These are phyloP conservation scores for Drosophila greeni DNA, from an alignment of 2,888 invertebrate genomes.

Conservation along the genomic window DNA sequence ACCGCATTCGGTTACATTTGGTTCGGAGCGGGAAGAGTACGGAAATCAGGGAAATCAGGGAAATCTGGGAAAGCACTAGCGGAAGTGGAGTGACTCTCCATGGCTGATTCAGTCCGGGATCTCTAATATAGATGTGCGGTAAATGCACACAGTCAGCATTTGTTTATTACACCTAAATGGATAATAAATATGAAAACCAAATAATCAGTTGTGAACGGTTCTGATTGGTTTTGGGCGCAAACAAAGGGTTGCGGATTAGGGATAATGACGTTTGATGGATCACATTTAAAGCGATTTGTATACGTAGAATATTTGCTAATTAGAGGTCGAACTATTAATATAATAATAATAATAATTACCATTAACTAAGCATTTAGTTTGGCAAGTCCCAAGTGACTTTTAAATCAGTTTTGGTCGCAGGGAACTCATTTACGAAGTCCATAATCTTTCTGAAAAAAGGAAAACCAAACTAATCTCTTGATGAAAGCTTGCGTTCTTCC, in stretches of 20 bases:
- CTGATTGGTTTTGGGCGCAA: conserved; percentile 12
- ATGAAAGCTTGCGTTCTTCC: conserved; percentile 19
- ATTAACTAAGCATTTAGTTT: background rate
- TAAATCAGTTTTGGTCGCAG: background rate
- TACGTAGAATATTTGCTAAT: background rate
- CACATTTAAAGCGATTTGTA: background rate
- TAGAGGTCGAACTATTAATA: background rate
- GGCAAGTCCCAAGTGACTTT: no score
- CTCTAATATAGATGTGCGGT: conserved; percentile 65
- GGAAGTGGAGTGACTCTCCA: conserved; percentile 22
- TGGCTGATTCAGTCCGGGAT: conserved; percentile 37
- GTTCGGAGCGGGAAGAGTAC: background rate
- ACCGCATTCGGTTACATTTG: conserved; percentile 48
- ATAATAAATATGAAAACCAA: conserved; percentile 38
- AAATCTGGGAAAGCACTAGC: conserved; percentile 1
- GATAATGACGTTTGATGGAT: conserved; percentile 1
- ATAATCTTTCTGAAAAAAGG: conserved; percentile 19
- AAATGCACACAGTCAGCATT: conserved; percentile 44
- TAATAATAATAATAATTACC: background rate
- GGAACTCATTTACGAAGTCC: conserved; percentile 20
- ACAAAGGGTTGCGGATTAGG: conserved; percentile 10
- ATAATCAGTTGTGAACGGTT: conserved; percentile 25
- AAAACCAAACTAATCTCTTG: conserved; percentile 27
- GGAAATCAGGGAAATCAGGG: background rate
- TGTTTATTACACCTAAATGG: conserved; percentile 59